Conservation (phyloP, 2,797 vertebrate genomes). For the Karalla daura region DNA sequence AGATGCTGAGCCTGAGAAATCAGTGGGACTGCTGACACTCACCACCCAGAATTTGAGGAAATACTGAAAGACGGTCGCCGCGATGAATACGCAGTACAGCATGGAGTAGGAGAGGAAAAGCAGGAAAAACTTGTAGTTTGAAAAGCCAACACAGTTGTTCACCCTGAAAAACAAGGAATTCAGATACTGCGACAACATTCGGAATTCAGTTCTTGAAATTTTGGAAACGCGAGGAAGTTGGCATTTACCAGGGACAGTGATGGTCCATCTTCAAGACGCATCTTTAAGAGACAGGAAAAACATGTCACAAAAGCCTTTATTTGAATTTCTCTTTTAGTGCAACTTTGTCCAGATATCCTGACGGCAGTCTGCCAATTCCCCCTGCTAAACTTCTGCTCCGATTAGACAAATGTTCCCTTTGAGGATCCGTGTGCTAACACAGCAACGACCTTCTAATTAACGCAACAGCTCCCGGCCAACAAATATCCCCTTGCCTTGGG, state of each 20-base stretch:
- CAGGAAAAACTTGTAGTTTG: slow-evolving; percentile 99
- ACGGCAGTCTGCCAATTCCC: neutral
- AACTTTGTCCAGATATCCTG: neutral
- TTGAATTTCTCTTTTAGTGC: neutral
- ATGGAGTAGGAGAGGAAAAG: slow-evolving; percentile 96
- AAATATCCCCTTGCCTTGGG: slow-evolving; percentile 53
- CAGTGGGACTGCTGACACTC: slow-evolving; percentile 74
- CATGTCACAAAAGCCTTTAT: neutral
- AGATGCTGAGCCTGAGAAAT: slow-evolving; percentile 1
- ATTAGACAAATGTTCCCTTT: slow-evolving; percentile 45
- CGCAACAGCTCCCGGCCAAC: slow-evolving; percentile 31
- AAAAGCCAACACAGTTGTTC: slow-evolving; percentile 99
- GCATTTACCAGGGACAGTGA: slow-evolving; percentile 95
- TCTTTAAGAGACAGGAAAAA: slow-evolving; percentile 78
- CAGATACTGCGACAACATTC: no score
- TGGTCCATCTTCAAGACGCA: slow-evolving; percentile 99
- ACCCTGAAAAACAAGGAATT: no score
- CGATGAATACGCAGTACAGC: slow-evolving; percentile 94
- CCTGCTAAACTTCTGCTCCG: slow-evolving; percentile 34
- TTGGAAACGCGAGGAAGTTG: neutral
- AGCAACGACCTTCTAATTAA: slow-evolving; percentile 69
- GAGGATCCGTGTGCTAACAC: slow-evolving; percentile 27
- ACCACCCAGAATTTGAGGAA: slow-evolving; percentile 98
- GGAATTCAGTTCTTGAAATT: no score
- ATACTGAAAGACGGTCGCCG: slow-evolving; percentile 94